These are phyloP conservation scores for Anoplophora glabripennis DNA, from an alignment of 1,140 invertebrate genomes.

Conservation along the genomic window DNA sequence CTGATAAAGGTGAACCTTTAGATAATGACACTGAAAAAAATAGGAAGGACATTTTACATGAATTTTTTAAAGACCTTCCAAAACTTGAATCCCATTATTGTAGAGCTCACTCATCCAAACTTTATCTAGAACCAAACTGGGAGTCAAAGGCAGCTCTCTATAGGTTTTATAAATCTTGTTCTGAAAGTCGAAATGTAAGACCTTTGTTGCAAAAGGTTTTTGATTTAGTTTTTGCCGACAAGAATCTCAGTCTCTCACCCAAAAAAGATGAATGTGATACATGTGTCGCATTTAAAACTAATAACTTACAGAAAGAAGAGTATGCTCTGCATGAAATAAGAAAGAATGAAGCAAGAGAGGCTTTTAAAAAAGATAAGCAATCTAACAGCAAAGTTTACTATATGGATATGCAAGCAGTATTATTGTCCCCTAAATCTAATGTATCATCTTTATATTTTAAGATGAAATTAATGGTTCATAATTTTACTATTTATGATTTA, in stretches of 20 bases:
- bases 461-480: slow-evolving; percentile 23
- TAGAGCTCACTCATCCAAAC: too few relatives aligned
- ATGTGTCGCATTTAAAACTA: slow-evolving; percentile 5
- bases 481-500: slow-evolving; percentile 41
- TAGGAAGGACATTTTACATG: too few relatives aligned
- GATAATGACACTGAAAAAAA: too few relatives aligned
- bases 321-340: slow-evolving; percentile 9
- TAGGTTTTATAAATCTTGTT: too few relatives aligned
- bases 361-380: slow-evolving; percentile 3
- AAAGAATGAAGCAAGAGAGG: slow-evolving; percentile 12
- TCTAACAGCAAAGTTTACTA: not conserved
- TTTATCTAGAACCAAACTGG: too few relatives aligned
- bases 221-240: slow-evolving; percentile 2
- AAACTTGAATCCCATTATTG: too few relatives aligned
- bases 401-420: not conserved
- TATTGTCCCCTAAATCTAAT: too few relatives aligned
- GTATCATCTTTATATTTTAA: slow-evolving; percentile 16
- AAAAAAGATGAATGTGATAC: slow-evolving; percentile 14
- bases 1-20: too few relatives aligned
- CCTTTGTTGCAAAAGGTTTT: too few relatives aligned
- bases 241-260: not conserved
- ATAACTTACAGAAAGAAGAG: not conserved
- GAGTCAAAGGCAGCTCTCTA: too few relatives aligned
- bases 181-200: too few relatives aligned
- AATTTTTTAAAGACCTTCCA: too few relatives aligned